Percentiles rank a stretch among this genome's conserved stretches.
phyloP scores from a whole-genome alignment of 2,888 invertebrate species.

The Acanthosepion esculentum region DNA sequence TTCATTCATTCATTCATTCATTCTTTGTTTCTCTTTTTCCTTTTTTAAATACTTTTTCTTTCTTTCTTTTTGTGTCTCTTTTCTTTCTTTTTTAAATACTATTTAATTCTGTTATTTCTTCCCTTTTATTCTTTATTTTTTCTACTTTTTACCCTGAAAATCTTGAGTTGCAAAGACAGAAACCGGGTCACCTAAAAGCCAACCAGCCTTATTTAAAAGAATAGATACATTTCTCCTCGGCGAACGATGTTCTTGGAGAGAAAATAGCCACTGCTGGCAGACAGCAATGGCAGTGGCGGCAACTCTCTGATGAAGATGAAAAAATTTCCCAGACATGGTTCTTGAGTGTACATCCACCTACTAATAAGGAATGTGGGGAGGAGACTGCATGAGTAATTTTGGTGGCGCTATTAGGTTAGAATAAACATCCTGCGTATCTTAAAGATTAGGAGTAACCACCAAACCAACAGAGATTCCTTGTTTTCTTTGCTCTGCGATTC shows the following conservation, averaged over 20 bases:
- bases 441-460: not conserved
- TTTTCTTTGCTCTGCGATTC: not conserved
- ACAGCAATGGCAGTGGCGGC: not conserved
- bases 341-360: slow-evolving; percentile 12
- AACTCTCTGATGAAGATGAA: not conserved
- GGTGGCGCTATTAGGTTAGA: slow-evolving; percentile 21
- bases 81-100: not conserved
- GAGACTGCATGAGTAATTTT: not conserved
- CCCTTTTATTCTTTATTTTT: no score
- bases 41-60: no score
- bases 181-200: not conserved
- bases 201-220: not conserved
- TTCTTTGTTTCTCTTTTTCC: not conserved
- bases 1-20: no score
- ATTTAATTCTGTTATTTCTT: not conserved
- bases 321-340: slow-evolving; percentile 8
- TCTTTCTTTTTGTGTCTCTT: not conserved
- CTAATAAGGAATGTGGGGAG: not conserved
- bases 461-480: not conserved
- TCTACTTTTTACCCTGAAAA: not conserved
- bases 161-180: not conserved
- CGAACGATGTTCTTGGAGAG: not conserved
- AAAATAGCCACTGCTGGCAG: not conserved
- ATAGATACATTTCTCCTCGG: not conserved
- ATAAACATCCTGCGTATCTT: not conserved